Evolutionary conservation across 2,113 vertebrate species (phyloP), one percentile per base, ranked within the genome.

Genomic region (Oxyura jamaicensis): DNA sequence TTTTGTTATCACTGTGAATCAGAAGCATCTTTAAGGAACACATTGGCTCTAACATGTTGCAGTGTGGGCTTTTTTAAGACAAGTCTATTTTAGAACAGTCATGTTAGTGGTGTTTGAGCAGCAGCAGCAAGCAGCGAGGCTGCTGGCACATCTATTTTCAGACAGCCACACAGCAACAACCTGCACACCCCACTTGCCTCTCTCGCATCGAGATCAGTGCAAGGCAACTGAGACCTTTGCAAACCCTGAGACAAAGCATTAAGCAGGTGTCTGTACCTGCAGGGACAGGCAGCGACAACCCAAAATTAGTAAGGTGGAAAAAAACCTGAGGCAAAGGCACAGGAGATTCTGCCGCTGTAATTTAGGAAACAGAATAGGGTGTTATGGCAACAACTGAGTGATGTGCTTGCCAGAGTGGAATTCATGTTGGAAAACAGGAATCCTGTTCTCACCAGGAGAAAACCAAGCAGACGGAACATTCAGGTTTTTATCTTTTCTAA

Each of bases 381-480:
- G 52, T 48, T 74, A 55, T 1, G 5, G 77, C 19, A 95, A 58
- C 15, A 81, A 46, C 16, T 6, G 58, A 56, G 62, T 21, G 26
- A 56, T 84, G 33, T 35, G 67, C 63, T 41, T 78, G 39, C 20
- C 65, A 60, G 33, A 3, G 3, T 48, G 20, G 73, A 75, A 82
- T 62, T 48, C 16, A 14, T 25, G 48, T 28, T 42, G 33, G 68
- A 56, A 88, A 67, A 22, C 15, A 36, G 31, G 44, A 50, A 72
- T 72, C 42, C 16, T 26, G 18, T 19, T 31, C 39, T 81, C 11
- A 28, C 2, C 29, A 42, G 66, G 46, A 79, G 62, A 76, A 91
- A 73, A 71, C 23, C 75, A 72, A 56, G 42, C 29, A 89, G 62
- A 56, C 2, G 23, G 5, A 26, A 11, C 0, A 0, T 23, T 59